These are phyloP conservation scores for Falcunculus frontatus DNA, from an alignment of 2,113 vertebrate species.

Conservation along the genomic window DNA sequence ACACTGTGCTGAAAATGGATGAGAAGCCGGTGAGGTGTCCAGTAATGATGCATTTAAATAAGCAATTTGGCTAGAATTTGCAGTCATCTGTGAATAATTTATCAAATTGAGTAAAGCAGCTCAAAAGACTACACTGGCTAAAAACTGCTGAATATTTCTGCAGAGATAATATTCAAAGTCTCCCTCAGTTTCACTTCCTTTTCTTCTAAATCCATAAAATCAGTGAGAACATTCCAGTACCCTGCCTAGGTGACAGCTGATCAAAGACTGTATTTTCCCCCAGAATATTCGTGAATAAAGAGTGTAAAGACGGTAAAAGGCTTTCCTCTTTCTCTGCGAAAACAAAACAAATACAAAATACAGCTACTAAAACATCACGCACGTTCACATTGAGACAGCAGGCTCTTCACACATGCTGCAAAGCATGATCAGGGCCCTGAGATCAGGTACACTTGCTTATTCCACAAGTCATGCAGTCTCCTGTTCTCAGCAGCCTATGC, in stretches of 20 bases:
- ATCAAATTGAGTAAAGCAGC: slow-evolving; percentile 40
- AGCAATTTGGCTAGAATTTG: slow-evolving; percentile 49
- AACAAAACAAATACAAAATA: background rate
- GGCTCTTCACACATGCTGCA: background rate
- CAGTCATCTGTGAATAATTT: slow-evolving; percentile 68
- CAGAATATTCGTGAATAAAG: background rate
- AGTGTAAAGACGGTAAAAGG: background rate
- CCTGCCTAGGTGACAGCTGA: background rate
- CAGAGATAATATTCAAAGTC: background rate
- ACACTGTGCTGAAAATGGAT: slow-evolving; percentile 27
- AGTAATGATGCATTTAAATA: slow-evolving; percentile 68
- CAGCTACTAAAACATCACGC: background rate
- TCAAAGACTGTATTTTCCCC: background rate
- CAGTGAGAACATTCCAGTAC: background rate
- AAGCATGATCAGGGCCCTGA: background rate
- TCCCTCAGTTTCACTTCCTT: background rate
- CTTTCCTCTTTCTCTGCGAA: background rate
- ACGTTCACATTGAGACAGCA: background rate
- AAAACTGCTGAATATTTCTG: slow-evolving; percentile 11
- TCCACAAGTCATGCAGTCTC: background rate
- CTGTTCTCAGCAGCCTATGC: background rate
- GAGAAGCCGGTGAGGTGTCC: slow-evolving; percentile 51
- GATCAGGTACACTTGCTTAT: background rate
- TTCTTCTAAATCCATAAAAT: background rate
- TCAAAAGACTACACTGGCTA: background rate